phyloP scores from a whole-genome alignment of 2,888 invertebrate species.

The Microctonus brassicae region DNA sequence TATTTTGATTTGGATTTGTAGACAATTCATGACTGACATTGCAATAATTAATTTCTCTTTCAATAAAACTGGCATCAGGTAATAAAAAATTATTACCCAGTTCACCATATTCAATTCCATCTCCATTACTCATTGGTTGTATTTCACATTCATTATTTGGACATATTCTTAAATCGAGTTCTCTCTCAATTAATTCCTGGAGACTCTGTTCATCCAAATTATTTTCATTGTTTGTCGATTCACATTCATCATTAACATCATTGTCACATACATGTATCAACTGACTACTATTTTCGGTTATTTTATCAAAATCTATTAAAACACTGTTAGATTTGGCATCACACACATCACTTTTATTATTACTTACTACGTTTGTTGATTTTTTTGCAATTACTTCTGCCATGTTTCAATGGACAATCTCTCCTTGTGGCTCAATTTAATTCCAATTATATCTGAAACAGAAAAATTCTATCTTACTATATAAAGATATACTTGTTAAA shows the following conservation, averaged over 20 bases:
- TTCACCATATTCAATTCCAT: background rate
- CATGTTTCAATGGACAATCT: slow-evolving; percentile 51
- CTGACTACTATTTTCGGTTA: slow-evolving; percentile 66
- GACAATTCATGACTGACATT: slow-evolving; percentile 56
- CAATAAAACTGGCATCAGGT: slow-evolving; percentile 60
- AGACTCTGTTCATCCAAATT: slow-evolving; percentile 65
- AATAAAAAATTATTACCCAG: slow-evolving; percentile 51
- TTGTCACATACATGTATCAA: slow-evolving; percentile 63
- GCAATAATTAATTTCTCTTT: slow-evolving; percentile 59
- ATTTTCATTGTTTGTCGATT: slow-evolving; percentile 56
- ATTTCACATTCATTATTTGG: slow-evolving; percentile 42
- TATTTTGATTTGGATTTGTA: slow-evolving; percentile 53
- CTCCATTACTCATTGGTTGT: slow-evolving; percentile 36
- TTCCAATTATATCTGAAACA: slow-evolving; percentile 13
- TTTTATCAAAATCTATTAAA: slow-evolving; percentile 67
- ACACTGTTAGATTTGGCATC: slow-evolving; percentile 68
- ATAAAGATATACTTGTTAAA: background rate
- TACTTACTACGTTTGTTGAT: slow-evolving; percentile 67
- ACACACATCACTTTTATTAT: slow-evolving; percentile 64
- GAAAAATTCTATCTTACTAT: background rate
- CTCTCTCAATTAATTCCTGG: slow-evolving; percentile 66
- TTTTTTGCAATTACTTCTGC: slow-evolving; percentile 68
- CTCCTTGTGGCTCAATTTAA: background rate
- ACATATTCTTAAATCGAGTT: slow-evolving; percentile 63
- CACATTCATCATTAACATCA: slow-evolving; percentile 59